Evolutionary conservation across 2,113 vertebrate genomes (phyloP).

Genomic region (Pedionomus torquatus): DNA sequence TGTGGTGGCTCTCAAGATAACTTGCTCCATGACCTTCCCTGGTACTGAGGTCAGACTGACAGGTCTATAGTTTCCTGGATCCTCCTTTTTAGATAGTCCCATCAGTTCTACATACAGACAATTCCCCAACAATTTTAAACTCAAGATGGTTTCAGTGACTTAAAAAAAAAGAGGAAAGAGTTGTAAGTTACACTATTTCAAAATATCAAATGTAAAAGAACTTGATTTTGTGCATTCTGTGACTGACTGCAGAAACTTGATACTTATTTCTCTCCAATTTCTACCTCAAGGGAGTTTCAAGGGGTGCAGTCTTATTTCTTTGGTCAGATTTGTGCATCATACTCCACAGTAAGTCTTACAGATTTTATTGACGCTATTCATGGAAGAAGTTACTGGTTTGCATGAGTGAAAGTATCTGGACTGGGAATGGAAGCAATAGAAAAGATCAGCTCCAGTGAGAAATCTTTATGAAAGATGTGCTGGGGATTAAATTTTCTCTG

Average conservation of each 20-base stretch:
- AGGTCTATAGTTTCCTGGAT: too few species aligned
- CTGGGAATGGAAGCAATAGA: neutral
- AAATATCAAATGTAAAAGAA: neutral
- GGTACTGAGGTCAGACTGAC: too few species aligned
- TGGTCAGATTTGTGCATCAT: neutral
- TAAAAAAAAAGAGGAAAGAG: neutral
- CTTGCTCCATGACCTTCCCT: too few species aligned
- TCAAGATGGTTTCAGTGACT: neutral
- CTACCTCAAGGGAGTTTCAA: neutral
- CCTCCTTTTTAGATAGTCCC: too few species aligned
- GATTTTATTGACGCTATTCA: neutral
- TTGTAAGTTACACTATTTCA: neutral
- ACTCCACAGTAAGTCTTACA: neutral
- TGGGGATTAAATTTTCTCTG: neutral
- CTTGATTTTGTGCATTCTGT: neutral
- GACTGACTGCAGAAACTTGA: neutral
- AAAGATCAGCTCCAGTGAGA: neutral
- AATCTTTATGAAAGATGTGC: neutral
- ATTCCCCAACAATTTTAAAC: neutral
- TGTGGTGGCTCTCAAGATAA: too few species aligned
- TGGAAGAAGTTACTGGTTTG: neutral
- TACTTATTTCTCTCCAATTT: neutral
- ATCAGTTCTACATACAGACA: neutral
- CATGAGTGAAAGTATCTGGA: neutral
- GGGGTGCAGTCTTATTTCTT: neutral